Base-by-base conservation (phyloP, 2,797 vertebrate species). In the Caiman crocodilus region DNA sequence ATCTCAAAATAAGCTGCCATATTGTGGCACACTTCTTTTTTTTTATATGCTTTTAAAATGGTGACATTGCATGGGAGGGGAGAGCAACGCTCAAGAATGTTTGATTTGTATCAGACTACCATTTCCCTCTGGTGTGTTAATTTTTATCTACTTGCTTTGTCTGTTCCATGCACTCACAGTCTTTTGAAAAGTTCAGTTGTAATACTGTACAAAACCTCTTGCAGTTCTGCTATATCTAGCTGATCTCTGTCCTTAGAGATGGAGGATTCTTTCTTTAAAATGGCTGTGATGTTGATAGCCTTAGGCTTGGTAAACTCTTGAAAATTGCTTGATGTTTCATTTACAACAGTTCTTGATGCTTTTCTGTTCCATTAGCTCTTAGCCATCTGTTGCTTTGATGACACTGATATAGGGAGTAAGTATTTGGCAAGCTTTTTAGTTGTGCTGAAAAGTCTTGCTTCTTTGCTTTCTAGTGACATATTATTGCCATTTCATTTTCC, bases 301-400 rank as follows among this genome's bases (percentile, higher is more conserved):
- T 92, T 8, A 86, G 85, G 93, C 85, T 94, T 96, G 75, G 84
- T 96, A 92, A 96, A 93, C 67, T 81, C 82, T 71, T 59, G 91
- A 91, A 88, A 80, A 85, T 80, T 93, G 79, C 90, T 95, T 95
- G 94, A 85, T 96, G n/a, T 95, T 96, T 97, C 84, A 93, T 96
- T 97, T 90, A 95, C 76, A 93, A 88, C 90, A 93, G 87, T 91
- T 95, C 95, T 94, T 90, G 91, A 90, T 97, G 58, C 92, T 84
- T 96, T 95, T 97, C 95, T 96, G 60, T 97, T 97, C 95, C 88
- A 89, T 97, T 96, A 96, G 95, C 94, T 97, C 85, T 94, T 89
- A 94, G 93, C 93, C 97, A 97, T 97, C 97, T 97, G 96, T 97
- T 97, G 96, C 97, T 97, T 97, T 97, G 97, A 94, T 97, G 97